Evolutionary conservation across 2,113 vertebrate species (phyloP).

Genomic region (Xiphophorus hellerii): DNA sequence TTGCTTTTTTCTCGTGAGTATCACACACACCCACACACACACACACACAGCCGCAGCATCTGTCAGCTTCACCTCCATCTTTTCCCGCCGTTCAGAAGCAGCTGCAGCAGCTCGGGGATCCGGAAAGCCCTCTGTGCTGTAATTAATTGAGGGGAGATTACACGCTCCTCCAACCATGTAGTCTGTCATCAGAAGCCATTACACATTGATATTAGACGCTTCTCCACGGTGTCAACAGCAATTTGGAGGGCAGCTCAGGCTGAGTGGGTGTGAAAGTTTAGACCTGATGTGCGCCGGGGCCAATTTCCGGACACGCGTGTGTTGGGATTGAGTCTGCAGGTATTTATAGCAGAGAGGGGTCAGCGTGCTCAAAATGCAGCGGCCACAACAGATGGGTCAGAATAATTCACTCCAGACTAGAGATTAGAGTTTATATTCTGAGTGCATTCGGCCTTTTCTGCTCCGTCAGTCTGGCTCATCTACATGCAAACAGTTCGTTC

Average conservation of each 20-base stretch:
- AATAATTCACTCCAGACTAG: constrained; percentile 1
- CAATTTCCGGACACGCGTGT: constrained; percentile 9
- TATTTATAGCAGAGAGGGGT: neutral
- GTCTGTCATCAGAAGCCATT: constrained; percentile 95
- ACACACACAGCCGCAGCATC: constrained; percentile 74
- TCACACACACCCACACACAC: constrained; percentile 7
- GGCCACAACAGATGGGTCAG: neutral
- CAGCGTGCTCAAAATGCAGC: neutral
- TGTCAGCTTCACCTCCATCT: constrained; percentile 90
- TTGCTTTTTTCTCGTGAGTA: constrained; percentile 47
- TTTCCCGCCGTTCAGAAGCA: constrained; percentile 87
- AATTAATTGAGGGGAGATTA: constrained; percentile 98
- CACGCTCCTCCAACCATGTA: constrained; percentile 93
- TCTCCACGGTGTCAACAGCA: constrained; percentile 94
- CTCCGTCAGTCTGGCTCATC: neutral
- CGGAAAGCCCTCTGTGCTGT: constrained; percentile 85
- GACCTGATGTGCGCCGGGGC: constrained; percentile 14
- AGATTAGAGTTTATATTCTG: constrained; percentile 5
- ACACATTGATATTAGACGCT: constrained; percentile 96
- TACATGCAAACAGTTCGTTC: neutral
- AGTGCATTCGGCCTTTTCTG: neutral
- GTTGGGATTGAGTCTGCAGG: neutral
- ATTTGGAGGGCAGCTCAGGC: constrained; percentile 86
- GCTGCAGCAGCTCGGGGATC: constrained; percentile 77
- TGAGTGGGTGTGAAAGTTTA: constrained; percentile 64